phyloP scores from a whole-genome alignment of 2,797 vertebrate species.

The Yasuhikotakia modesta region DNA sequence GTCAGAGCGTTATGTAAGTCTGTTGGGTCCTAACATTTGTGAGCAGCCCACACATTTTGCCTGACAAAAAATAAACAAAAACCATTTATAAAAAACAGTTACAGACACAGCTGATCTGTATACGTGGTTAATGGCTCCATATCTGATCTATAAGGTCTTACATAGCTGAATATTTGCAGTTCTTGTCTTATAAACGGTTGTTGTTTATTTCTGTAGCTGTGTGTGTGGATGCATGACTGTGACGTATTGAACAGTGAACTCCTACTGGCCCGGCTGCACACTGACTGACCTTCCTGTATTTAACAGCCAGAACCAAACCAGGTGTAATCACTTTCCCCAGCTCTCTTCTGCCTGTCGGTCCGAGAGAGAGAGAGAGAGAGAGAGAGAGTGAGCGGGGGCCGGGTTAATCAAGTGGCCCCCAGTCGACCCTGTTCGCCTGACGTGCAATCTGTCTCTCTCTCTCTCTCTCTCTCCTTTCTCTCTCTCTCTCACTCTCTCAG shows the following conservation, averaged over 20 bases:
- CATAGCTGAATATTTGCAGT: too few species aligned
- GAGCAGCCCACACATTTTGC: too few species aligned
- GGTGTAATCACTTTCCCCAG: slow-evolving; percentile 79
- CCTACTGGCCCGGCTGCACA: slow-evolving; percentile 74
- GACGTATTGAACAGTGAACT: slow-evolving; percentile 76
- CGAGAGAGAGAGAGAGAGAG: slow-evolving; percentile 60
- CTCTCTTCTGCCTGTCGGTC: slow-evolving; percentile 66
- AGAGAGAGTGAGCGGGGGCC: slow-evolving; percentile 50
- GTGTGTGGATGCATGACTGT: slow-evolving; percentile 57
- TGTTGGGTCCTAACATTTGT: too few species aligned
- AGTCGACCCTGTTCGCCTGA: slow-evolving; percentile 65
- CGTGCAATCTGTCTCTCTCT: slow-evolving; percentile 57
- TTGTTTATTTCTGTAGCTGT: neutral
- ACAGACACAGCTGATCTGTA: too few species aligned
- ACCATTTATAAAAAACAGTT: too few species aligned
- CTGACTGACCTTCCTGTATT: slow-evolving; percentile 75
- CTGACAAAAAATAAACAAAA: too few species aligned
- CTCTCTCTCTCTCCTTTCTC: slow-evolving; percentile 44
- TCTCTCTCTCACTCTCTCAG: too few species aligned
- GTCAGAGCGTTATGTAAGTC: too few species aligned
- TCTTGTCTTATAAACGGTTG: too few species aligned
- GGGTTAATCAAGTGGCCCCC: slow-evolving; percentile 62
- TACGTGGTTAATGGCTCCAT: too few species aligned
- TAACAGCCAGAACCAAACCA: slow-evolving; percentile 78
- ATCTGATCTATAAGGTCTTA: too few species aligned